phyloP scores from a whole-genome alignment of 2,113 vertebrate genomes.

The Ciconia boyciana region DNA sequence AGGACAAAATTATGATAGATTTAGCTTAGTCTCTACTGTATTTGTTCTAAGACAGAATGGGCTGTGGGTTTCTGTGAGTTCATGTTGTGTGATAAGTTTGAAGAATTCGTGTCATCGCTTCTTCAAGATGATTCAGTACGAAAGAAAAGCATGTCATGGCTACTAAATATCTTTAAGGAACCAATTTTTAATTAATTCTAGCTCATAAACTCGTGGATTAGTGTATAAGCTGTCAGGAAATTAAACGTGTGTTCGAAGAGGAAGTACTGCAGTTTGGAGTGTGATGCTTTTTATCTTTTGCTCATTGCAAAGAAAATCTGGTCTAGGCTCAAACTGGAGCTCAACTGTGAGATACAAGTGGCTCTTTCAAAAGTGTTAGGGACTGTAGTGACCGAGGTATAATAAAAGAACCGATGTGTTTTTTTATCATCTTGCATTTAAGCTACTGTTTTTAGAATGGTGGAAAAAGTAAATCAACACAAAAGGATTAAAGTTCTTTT shows the following conservation, averaged over 20 bases:
- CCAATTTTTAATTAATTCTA: background rate
- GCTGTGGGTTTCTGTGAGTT: background rate
- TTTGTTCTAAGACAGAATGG: background rate
- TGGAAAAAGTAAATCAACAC: background rate
- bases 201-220: background rate
- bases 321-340: background rate
- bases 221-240: background rate
- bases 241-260: background rate
- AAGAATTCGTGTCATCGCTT: background rate
- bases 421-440: background rate
- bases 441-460: background rate
- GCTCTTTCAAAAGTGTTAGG: background rate
- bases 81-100: rapidly evolving
- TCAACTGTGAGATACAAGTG: background rate
- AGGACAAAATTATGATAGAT: background rate
- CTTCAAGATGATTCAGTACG: background rate
- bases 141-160: background rate
- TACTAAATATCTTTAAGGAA: background rate
- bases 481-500: background rate
- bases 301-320: background rate
- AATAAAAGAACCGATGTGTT: background rate
- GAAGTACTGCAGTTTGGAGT: background rate
- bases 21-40: background rate
- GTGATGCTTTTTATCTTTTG: background rate
- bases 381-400: background rate